Conservation (phyloP, 2,888 invertebrate species). For the Drosophila mimetica region DNA sequence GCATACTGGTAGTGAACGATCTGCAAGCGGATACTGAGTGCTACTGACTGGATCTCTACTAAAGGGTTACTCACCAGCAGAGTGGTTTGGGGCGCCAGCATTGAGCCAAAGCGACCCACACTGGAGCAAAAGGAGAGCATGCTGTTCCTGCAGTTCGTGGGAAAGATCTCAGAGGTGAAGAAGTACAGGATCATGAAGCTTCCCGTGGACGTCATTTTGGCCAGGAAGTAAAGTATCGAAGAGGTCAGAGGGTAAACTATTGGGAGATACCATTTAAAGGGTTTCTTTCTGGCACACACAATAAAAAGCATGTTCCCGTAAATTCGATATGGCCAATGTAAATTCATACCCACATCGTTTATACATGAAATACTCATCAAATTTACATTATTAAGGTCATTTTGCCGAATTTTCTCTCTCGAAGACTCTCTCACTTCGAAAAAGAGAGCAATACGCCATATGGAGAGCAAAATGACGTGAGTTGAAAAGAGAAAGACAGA, state of each 20-base stretch:
- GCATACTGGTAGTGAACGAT: slow-evolving; percentile 83
- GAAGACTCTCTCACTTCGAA: too few relatives aligned
- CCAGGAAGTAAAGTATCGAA: slow-evolving; percentile 85
- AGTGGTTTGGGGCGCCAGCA: slow-evolving; percentile 89
- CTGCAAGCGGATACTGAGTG: slow-evolving; percentile 44
- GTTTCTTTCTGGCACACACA: too few relatives aligned
- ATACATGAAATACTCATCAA: too few relatives aligned
- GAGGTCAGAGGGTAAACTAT: slow-evolving; percentile 85
- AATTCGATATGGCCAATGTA: too few relatives aligned
- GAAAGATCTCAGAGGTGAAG: slow-evolving; percentile 89
- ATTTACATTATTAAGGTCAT: too few relatives aligned
- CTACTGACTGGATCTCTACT: fast-evolving
- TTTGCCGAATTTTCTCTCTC: too few relatives aligned
- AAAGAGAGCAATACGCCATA: too few relatives aligned
- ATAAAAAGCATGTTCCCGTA: too few relatives aligned
- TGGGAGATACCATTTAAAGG: background rate
- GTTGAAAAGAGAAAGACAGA: too few relatives aligned
- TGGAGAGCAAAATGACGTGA: too few relatives aligned
- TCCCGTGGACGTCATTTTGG: slow-evolving; percentile 88
- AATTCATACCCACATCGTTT: too few relatives aligned
- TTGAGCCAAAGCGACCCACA: slow-evolving; percentile 89
- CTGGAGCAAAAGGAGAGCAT: slow-evolving; percentile 88
- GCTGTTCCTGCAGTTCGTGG: slow-evolving; percentile 88
- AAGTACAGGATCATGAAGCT: slow-evolving; percentile 88
- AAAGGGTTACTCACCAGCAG: slow-evolving; percentile 83